Evolutionary conservation across 2,113 vertebrate species (phyloP), one percentile per base, ranked within the genome.

Genomic region (Balaeniceps rex): DNA sequence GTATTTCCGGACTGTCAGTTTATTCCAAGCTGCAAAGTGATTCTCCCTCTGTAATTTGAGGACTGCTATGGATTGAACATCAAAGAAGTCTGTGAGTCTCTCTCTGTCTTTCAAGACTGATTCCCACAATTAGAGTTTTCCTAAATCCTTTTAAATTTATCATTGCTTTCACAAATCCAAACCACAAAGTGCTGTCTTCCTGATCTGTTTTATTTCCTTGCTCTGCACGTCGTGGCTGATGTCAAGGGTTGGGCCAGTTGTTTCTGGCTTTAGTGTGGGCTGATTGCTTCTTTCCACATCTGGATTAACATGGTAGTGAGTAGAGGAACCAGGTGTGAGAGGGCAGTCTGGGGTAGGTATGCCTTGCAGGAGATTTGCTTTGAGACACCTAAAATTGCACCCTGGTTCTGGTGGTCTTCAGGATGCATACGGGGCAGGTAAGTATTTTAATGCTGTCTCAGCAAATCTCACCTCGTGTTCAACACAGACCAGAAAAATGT

Each of bases 1-100:
- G 87, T 83, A 49, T 93, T 97, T 96, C 85, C 94, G 96, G 95
- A 71, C 96, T 90, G 93, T 89, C 76, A 49, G 92, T 97, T 97
- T 95, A 89, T 97, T 97, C 77, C 69, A 78, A 96, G 96, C 93
- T 93, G 93, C 95, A 96, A 96, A 98, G 94, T 93, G 97, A 97
- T 97, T 98, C 96, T 97, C 84, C 83, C 83, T 76, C 90, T 96
- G 91, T 97, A 96, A 98, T 95, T 96, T 94, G 97, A 98, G 91
- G 90, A 93, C 95, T 97, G 97, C 79, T 95, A 77, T 86, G 93
- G 96, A 92, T 61, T 90, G 97, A 97, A 97, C 97, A 96, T 98
- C 97, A 96, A 97, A 97, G 97, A 86, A 96, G 96, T 25, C 52
- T 28, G 12, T 40, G 93, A 85, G 85, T 86, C 88, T 84, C 38